Base-by-base conservation (phyloP, 2,888 invertebrate species). In the Mimumesa dahlbomi region DNA sequence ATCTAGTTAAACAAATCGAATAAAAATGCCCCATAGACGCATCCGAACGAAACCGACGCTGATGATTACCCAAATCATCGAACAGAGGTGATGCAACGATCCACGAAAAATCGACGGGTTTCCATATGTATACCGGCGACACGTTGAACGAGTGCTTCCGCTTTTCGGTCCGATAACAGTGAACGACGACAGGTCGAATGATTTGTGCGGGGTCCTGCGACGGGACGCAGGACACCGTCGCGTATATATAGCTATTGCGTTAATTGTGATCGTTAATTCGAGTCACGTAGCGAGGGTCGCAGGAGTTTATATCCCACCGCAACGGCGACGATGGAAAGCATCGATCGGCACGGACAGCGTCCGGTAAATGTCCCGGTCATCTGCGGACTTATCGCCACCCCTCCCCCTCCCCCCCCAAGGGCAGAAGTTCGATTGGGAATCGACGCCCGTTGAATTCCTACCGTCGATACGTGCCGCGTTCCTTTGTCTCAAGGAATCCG, bases 211-310 rank as follows among this genome's bases (percentile, higher is more conserved):
- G 42, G 45, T n/a, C 54, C 40, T 19, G 25, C 31, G 56, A 52
- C 58, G 38, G 57, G 40, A 50, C 25, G 34, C 57, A 42, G 52
- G 46, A 46, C 56, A 58, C 21, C 42, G 22, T 16, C 21, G 21
- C 31, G 13, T 1, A 45, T 57, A 61, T 53, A 22, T 53, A 58
- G 57, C 59, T 68, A 78, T 70, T 61, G 75, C 77, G 78, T 82
- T 83, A 84, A 83, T 83, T 83, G 82, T 84, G 78, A 82, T 83
- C 80, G 82, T 83, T 82, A 82, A 84, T 81, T 81, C 83, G 72
- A 83, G 82, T 84, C 83, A 84, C 83, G 83, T 84, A 73, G 75
- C 68, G 71, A 79, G 75, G 80, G 75, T 76, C 73, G 71, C 69
- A 54, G 66, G 67, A 81, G 76, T 77, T 81, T 77, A 77, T 75